Base-by-base conservation (phyloP, 2,113 vertebrate species). In the Lagenorhynchus albirostris region DNA sequence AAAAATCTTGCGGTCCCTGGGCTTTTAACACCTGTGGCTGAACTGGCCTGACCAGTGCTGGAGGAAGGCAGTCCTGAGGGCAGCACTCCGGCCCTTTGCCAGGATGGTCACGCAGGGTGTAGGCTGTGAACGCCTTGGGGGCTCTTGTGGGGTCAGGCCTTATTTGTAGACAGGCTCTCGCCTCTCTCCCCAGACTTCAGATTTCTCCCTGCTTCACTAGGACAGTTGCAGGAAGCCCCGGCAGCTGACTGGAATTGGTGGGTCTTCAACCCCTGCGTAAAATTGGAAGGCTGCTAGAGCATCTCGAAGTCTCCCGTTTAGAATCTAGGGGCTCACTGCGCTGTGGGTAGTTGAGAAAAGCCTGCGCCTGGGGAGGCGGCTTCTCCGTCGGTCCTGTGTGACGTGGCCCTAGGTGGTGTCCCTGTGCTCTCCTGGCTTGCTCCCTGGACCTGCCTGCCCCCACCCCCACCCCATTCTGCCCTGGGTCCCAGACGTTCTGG, bases 351-450 rank as follows among this genome's bases (percentile, higher is more conserved):
- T 33, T 5, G 44, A 38, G 60, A 8, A 44, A 10, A 67, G 15
- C 29, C 17, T 5, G 8, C 2, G 23, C 36, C 33, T 33, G 23
- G 9, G 14, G 50, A 58, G 20, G 26, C 1, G 0, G 33, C 1
- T 3, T 73, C 36, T 82, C 13, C 8, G 0, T 18, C 0, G 23
- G 31, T 47, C 20, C 47, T 7, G 3, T 4, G 31, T 5, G 8
- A 18, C 50, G 38, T 18, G 33, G 6, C 67, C 41, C 53, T 5
- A 1, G 15, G 25, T 17, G 1, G 55, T 13, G 4, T 83, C 62
- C 81, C 23, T 5, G 0, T 21, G 3, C 9, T 6, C 15, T 38
- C 47, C 53, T 36, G 31, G 55, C 50, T 31, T 0, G 0, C 23
- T 36, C 2, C 0, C 25, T 15, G 47, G 26, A 5, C 33, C 25